Base-by-base conservation (phyloP, 1,140 invertebrate species). In the Drosophila orena region DNA sequence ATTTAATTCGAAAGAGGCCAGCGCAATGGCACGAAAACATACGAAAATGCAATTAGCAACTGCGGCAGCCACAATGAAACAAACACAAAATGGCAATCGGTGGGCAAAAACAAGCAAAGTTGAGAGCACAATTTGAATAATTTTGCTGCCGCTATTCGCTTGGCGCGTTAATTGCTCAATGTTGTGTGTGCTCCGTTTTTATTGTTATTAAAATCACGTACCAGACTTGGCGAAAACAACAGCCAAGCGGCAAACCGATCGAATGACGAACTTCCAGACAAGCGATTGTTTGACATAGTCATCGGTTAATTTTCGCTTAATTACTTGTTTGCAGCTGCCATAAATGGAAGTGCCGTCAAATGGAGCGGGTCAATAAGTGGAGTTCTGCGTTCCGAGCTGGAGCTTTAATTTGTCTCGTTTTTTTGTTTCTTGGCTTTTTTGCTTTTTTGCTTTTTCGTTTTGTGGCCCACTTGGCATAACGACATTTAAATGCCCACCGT, bases 131-230 rank as follows among this genome's bases (percentile, higher is more conserved):
- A 76, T 71, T 77, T 68, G 50, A 59, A 76, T 77, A 53, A 49
- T 69, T 68, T 71, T 60, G 55, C 54, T 50, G 59, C 40, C 60
- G 52, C 52, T 34, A 15, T 74, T 58, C 24, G 71, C 40, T 74
- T 52, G 72, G 34, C 54, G 40, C 53, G 54, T 77, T 86, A 88
- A 86, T 83, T 86, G 83, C 59, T 86, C 83, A 86, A 77, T 86
- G 83, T 69, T 83, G 75, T 42, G 37, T 38, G 42, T 44, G 66
- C 65, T 66, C 38, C 30, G 61, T 65, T 88, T 88, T 88, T 77
- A 86, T 86, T 86, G 83, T 86, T 86, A 88, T 88, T 88, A 88
- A 83, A 88, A 86, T 79, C 83, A 86, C 83, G 83, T 88, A 86
- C 62, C 72, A 60, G 53, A 62, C 70, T 76, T 65, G 62, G 42